Base-by-base conservation (phyloP, 1,140 invertebrate species). In the Aphidius ervi region DNA sequence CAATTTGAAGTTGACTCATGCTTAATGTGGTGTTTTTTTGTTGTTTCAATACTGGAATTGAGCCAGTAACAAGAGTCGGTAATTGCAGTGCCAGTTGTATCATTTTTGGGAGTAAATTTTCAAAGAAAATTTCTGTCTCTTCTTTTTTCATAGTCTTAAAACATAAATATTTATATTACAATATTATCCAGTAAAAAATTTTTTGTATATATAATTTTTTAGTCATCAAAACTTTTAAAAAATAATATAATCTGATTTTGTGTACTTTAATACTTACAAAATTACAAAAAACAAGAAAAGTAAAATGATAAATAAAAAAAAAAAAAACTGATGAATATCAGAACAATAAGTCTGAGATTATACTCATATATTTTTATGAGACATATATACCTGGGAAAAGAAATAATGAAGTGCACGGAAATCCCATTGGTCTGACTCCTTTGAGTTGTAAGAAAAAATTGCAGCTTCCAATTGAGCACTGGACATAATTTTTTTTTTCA, bases 1-100 rank as follows among this genome's bases (percentile, higher is more conserved):
- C 86, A 54, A 94, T 87, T 83, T 99, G 96, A 52, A 89, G 80
- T 72, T 97, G 94, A 68, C 86, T 93, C 16, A 92, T 71, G 53
- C 86, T 88, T 5, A 92, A 73, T 9, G 83, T 83, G 31, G 74
- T 74, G 64, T 81, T 84, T 48, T 70, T 79, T 46, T 83, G 80
- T 16, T 16, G 16, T 66, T 84, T 87, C 5, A 95, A 79, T 23
- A 94, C 77, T 46, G 94, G 94, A 72, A 97, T 86, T 9, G 91
- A 85, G 65, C 85, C 82, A 57, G 88, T 89, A 50, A 95, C 70
- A 37, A 95, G 70, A 59, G 88, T 81, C 16, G 93, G 92, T 52
- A 97, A 79, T 64, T 86, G 80, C 50, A 97, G 74, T 3, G 92
- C 92, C 46, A 97, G 76, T 37, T 86, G 78, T 9, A 88, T 82